Conservation (phyloP, 2,113 vertebrate genomes). For the Onychostruthus taczanowskii region DNA sequence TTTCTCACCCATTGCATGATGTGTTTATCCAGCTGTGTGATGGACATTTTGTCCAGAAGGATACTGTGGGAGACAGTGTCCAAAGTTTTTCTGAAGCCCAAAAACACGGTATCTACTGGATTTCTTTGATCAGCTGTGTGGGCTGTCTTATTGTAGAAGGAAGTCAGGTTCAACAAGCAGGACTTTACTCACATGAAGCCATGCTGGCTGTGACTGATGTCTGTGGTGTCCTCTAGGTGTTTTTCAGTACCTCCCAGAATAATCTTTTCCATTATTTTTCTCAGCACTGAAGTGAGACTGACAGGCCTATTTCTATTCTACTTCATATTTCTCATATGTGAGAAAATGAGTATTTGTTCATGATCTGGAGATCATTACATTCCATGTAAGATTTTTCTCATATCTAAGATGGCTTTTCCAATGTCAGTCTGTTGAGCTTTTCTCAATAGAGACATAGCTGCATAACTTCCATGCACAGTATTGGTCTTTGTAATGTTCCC, state of each 20-base stretch:
- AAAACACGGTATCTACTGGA: neutral
- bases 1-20: neutral
- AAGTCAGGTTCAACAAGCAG: neutral
- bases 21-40: neutral
- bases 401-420: neutral
- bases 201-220: neutral
- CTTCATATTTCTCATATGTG: neutral
- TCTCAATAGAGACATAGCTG: rapidly evolving
- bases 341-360: neutral
- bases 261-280: neutral
- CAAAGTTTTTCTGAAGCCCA: neutral
- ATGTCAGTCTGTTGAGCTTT: neutral
- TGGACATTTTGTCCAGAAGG: neutral
- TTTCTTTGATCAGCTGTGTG: neutral
- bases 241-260: neutral
- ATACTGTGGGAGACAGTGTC: neutral
- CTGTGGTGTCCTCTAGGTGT: neutral
- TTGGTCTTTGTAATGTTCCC: neutral
- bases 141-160: neutral
- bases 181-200: neutral
- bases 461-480: rapidly evolving
- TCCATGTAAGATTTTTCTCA: neutral
- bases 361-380: neutral
- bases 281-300: neutral
- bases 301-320: neutral